Evolutionary conservation across 2,888 invertebrate genomes (phyloP).

Genomic region (Sphaeridia pumilis): DNA sequence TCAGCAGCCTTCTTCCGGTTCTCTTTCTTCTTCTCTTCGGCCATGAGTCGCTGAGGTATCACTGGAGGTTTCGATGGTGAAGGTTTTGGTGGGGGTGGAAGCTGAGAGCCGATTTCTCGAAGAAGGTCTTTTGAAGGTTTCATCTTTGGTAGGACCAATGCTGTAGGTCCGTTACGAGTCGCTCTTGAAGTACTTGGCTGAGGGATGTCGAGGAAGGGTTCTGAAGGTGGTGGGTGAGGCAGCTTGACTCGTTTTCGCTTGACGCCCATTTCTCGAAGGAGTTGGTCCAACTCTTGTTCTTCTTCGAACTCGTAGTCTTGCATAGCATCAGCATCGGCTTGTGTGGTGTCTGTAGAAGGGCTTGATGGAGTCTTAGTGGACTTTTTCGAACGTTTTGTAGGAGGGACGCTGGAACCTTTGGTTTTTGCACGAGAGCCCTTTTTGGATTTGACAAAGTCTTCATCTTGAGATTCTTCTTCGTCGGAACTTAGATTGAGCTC

Average conservation of each 20-base stretch:
- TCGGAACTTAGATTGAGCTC: constrained; percentile 22
- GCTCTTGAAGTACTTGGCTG: no score
- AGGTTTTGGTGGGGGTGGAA: constrained; percentile 11
- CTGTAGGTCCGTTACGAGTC: no score
- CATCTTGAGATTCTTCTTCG: neutral
- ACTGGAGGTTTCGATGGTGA: constrained; percentile 41
- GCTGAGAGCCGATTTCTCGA: neutral
- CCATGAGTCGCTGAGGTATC: constrained; percentile 62
- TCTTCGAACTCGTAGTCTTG: neutral
- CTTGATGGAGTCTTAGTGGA: no score
- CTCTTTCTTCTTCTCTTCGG: constrained; percentile 51
- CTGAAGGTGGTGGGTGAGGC: neutral
- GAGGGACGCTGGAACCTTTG: no score
- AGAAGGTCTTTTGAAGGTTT: neutral
- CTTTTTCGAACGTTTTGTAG: no score
- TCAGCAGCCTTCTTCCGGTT: constrained; percentile 65
- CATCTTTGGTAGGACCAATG: neutral
- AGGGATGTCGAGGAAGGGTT: no score
- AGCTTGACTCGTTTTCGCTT: neutral
- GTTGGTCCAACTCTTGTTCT: constrained; percentile 6
- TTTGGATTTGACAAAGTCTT: neutral
- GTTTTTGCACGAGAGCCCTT: no score
- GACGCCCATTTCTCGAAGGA: constrained; percentile 11
- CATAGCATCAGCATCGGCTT: no score
- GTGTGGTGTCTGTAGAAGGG: no score